Base-by-base conservation (phyloP, 2,113 vertebrate genomes). In the Enhydra lutris region DNA sequence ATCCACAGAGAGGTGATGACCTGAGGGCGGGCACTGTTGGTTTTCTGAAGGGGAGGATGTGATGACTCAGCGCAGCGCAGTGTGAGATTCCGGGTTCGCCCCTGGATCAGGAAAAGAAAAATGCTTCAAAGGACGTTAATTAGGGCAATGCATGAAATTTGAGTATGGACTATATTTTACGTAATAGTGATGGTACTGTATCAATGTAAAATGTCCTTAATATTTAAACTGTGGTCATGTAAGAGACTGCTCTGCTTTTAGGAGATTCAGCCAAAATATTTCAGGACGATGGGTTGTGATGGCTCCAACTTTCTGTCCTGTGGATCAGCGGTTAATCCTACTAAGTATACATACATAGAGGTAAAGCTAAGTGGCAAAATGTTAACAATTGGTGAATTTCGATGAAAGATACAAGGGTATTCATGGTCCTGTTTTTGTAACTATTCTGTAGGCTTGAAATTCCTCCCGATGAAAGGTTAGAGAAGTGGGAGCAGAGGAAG, bases 21-120 rank as follows among this genome's bases (percentile, higher is more conserved):
- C n/a, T 7, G 26, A n/a, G 15, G 57, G 4, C 0, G 0, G 20
- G 50, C 23, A 13, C 15, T 10, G 14, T 12, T 14, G 0, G 21
- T 20, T 26, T 63, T 74, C 80, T 76, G 36, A 71, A 21, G 57
- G 7, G 10, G 20, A 39, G 36, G 24, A 47, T 21, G 10, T 9
- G 36, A 26, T 1, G 5, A 57, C 36, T 67, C 21, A 39, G 3
- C 3, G 6, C 20, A 29, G 2, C 3, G 7, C 15, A 29, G 2
- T 11, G 20, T 7, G 13, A 6, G 34, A 29, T 42, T 52, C 39
- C 31, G 34, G 73, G 17, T 10, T 20, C 26, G 36, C 36, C 57
- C 26, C 29, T 57, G 36, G 7, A 34, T 89, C 36, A 59, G 29
- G 81, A 31, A 29, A 2, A 26, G 50, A 39, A 69, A 81, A 45